Base-by-base conservation (phyloP, 2,113 vertebrate genomes). In the Machaerirhynchus nigripectus region DNA sequence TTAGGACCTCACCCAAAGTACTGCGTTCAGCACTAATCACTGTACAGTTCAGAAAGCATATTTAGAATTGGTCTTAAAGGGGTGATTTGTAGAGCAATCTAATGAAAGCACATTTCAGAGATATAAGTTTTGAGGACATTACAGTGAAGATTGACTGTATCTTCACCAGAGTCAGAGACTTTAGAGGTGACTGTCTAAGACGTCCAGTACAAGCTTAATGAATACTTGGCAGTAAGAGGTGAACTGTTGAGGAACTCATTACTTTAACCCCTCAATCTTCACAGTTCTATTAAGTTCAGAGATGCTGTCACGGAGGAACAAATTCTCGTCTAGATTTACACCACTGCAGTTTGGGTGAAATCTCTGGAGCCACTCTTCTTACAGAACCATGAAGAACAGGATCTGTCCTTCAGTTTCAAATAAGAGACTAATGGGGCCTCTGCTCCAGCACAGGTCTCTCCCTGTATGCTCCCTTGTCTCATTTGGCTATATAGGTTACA, bases 61-160 rank as follows among this genome's bases (percentile, higher is more conserved):
- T 96, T 98, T 97, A 96, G 95, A 97, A 96, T 94, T 83, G 95
- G 91, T 87, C 96, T 98, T 96, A 96, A 96, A 97, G 94, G 97
- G 63, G 79, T 56, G 50, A 98, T 98, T 97, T 97, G 91, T 94
- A 96, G 95, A 97, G 94, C 95, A 96, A 97, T 97, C 80, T 97
- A 97, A 96, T 95, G 94, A 96, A 97, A 97, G 92, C 64, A 95
- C 94, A 96, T 96, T 96, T 96, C 68, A 12, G 96, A 97, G 90
- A 96, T 93, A 86, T 70, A 97, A 84, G 87, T 97, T 97, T 97
- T 96, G 95, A 97, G 96, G 94, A 95, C 97, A 97, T 98, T 97
- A 94, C 70, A 87, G 77, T 4, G n/a, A 97, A 98, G 97, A 97
- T 91, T 96, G 97, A 98, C 94, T 97, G 87, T 89, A 96, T 97